Evolutionary conservation across 2,888 invertebrate genomes (phyloP), one percentile per base, ranked within the genome.

Genomic region (Pomacea canaliculata): DNA sequence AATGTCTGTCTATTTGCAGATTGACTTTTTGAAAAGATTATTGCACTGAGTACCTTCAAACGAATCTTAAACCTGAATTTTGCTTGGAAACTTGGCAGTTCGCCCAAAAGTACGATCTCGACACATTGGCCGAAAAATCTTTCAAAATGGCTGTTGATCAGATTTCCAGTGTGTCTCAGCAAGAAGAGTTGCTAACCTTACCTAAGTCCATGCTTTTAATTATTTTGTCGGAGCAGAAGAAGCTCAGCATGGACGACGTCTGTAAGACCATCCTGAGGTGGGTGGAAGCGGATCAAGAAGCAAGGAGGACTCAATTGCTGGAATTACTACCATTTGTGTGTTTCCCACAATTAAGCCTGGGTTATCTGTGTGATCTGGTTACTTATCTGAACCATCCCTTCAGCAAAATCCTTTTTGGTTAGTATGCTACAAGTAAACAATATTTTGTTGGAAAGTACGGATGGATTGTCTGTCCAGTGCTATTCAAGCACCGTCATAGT

Each of bases 271-370:
- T 72, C 27, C 19, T 72, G 51, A 66, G 66, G n/a, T 78, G 78
- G 78, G 70, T 76, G 18, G 59, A 72, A 23, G 46, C 46, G 12
- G 78, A 78, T 27, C 59, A n/a, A 8, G 49, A 65, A 19, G 19
- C 46, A 5, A 71, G 76, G 51, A 60, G 70, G 37, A 37, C 13
- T 7, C 59, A 76, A 60, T 23, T 78, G 23, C 46, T 23, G 9
- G 70, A 72, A 13, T 46, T 78, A 18, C 76, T 78, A 5, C 70
- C 63, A n/a, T 70, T 71, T 27, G 70, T 78, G 27, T 73, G 76
- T 66, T 71, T 78, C 18, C 76, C 78, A 0, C 72, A 76, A 27
- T 37, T 78, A 27, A 67, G 69, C 12, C 72, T 56, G 13, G 70
- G 23, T 7, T 78, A 70, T 60, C 65, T 78, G 18, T 63, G 18